Conservation (phyloP, 30 jellyfish, hydroid and myxozoan genomes). For the Pelagia noctiluca region DNA sequence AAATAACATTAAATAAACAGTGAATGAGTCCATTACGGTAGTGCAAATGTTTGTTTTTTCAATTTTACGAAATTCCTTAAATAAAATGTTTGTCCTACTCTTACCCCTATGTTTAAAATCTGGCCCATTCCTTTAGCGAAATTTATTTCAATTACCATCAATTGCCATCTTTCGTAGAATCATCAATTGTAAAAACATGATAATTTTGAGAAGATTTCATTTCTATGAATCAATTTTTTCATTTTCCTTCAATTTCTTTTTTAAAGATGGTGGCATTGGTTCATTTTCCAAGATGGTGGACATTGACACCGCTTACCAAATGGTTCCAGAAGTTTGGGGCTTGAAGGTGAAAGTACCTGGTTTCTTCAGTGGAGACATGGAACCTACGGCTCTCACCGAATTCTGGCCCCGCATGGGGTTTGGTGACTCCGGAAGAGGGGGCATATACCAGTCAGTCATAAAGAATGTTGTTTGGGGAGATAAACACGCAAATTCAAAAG, state of each 20-base stretch:
- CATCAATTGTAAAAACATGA: too few species aligned
- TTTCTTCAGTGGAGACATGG: constrained; percentile 51
- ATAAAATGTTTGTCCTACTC: too few species aligned
- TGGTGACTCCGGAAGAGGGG: constrained; percentile 26
- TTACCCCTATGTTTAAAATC: too few species aligned
- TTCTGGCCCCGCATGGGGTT: constrained; percentile 29
- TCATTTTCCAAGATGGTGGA: constrained; percentile 63
- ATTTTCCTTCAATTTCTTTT: neutral
- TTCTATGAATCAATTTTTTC: too few species aligned
- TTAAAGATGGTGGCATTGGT: constrained; percentile 36
- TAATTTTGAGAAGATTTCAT: too few species aligned
- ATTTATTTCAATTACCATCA: too few species aligned
- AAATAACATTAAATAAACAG: too few species aligned
- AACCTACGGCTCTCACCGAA: constrained; percentile 30
- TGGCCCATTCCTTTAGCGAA: too few species aligned
- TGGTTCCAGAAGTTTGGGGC: constrained; percentile 53
- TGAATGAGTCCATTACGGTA: too few species aligned
- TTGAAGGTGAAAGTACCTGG: constrained; percentile 43
- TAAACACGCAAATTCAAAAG: constrained; percentile 1
- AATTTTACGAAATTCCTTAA: too few species aligned
- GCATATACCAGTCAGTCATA: constrained; percentile 34
- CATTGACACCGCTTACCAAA: constrained; percentile 43
- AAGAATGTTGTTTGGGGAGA: constrained; percentile 26
- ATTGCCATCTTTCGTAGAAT: too few species aligned
- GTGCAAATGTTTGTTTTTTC: too few species aligned